A percentile compares a stretch with the other conserved stretches of the same genome.
These are phyloP conservation scores for Macrotrachela quadricornifera DNA, from an alignment of 1,140 invertebrate species.

Conservation along the genomic window DNA sequence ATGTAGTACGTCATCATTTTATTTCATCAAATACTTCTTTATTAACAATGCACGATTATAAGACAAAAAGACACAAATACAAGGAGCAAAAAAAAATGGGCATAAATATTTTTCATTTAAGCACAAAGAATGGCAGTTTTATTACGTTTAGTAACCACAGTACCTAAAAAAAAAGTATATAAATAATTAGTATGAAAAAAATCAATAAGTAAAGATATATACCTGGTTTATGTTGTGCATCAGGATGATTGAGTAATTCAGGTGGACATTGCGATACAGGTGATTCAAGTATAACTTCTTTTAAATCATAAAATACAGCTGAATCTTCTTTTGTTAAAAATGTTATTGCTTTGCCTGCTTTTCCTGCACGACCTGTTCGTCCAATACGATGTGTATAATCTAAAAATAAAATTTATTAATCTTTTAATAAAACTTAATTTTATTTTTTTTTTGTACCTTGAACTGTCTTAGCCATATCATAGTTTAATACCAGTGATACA, in stretches of 20 bases:
- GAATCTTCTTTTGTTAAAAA: slow-evolving; percentile 94
- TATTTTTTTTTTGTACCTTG: slow-evolving; percentile 50
- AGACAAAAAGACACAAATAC: no score
- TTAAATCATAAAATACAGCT: slow-evolving; percentile 82
- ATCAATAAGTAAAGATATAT: slow-evolving; percentile 16
- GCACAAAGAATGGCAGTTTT: no score
- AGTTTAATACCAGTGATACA: slow-evolving; percentile 92
- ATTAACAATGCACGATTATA: no score
- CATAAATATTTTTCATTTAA: no score
- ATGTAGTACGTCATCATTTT: no score
- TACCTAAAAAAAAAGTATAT: no score
- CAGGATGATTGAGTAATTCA: slow-evolving; percentile 88
- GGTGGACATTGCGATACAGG: slow-evolving; percentile 85
- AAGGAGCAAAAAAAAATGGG: no score
- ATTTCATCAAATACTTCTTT: no score
- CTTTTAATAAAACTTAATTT: neutral
- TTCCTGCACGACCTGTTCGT: slow-evolving; percentile 90
- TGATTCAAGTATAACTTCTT: slow-evolving; percentile 64
- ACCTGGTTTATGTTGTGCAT: slow-evolving; percentile 90
- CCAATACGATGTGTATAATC: slow-evolving; percentile 99
- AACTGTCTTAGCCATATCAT: slow-evolving; percentile 97
- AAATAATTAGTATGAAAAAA: no score
- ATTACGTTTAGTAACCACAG: no score
- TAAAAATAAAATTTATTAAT: slow-evolving; percentile 36
- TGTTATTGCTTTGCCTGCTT: slow-evolving; percentile 77